Base-by-base conservation (phyloP, 2,113 vertebrate species). In the Ochotona curzoniae region DNA sequence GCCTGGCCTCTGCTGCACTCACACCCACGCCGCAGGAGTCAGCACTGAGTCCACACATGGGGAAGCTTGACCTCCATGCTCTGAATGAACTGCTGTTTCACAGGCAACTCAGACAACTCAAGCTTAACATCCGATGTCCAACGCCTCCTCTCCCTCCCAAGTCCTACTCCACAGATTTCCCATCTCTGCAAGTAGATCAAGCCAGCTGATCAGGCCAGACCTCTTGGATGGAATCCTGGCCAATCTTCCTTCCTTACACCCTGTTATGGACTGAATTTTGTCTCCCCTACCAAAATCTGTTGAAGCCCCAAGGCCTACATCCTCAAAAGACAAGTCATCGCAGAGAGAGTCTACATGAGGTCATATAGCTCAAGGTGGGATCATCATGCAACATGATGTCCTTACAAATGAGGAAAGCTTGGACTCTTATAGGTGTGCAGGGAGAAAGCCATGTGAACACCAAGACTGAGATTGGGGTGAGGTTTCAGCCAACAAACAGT, bases 241-340 rank as follows among this genome's bases (percentile, higher is more conserved):
- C 38, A 25, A 18, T 61, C 49, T 61, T 28, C 35, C 64, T 57
- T 35, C 30, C 7, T 44, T 44, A 20, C 7, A 23, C 2, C 20
- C 47, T 51, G 28, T 7, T 32, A 63, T 15, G 7, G n/a, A 9
- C n/a, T 63, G 7, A 54, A 32, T 69, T 91, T 63, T 18, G 25
- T 32, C 51, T 35, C 14, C 23, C 30, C 60, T 25, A 26, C 57
- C 79, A 70, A 87, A 12, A 2, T 44, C 20, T 15, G 5, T 67
- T 66, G 17, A 71, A 35, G 17, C 14, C 32, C 26, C 61, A 66
- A 54, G 20, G 28, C 49, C 1, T 3, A 35, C 8, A n/a, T 49
- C 44, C 12, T 82, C 71, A 14, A 18, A 21, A 70, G 12, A 1
- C 1, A 30, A 7, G 44, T 21, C 1, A 0, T 2, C 8, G 18